Conservation (phyloP, 2,888 invertebrate species). For the Tanypteryx hageni region DNA sequence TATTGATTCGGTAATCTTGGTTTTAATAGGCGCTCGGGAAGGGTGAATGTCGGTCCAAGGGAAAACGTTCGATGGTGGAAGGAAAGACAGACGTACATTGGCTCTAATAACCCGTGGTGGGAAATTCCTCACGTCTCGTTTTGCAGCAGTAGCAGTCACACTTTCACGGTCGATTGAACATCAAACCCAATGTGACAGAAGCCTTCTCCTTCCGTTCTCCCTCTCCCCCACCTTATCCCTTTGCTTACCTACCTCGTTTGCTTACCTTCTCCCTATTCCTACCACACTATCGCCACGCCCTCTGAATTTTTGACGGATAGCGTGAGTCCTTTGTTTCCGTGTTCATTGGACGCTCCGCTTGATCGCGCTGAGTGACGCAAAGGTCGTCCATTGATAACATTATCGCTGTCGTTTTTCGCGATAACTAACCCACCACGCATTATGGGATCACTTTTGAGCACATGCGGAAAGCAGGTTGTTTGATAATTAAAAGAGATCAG, state of each 20-base stretch:
- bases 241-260: neutral
- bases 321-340: slow-evolving; percentile 52
- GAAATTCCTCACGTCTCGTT: slow-evolving; percentile 47
- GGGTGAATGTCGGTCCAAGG: slow-evolving; percentile 30
- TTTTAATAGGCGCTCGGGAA: slow-evolving; percentile 26
- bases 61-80: slow-evolving; percentile 29
- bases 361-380: slow-evolving; percentile 27
- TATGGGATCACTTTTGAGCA: neutral
- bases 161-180: slow-evolving; percentile 64
- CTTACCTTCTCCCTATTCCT: neutral
- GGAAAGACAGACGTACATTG: slow-evolving; percentile 27
- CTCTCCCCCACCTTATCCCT: neutral
- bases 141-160: slow-evolving; percentile 63
- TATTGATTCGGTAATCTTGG: neutral
- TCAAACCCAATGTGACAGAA: slow-evolving; percentile 61
- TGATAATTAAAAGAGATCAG: neutral
- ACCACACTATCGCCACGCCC: slow-evolving; percentile 36
- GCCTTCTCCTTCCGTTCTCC: neutral
- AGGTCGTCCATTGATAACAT: slow-evolving; percentile 18
- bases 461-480: neutral
- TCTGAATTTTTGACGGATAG: slow-evolving; percentile 46
- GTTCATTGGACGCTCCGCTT: slow-evolving; percentile 38
- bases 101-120: slow-evolving; percentile 57
- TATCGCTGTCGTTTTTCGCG: neutral
- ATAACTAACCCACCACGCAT: neutral